A percentile compares a stretch with the other conserved stretches of the same genome.
Conservation (phyloP, 2,888 invertebrate species). For the Unio delphinus region DNA sequence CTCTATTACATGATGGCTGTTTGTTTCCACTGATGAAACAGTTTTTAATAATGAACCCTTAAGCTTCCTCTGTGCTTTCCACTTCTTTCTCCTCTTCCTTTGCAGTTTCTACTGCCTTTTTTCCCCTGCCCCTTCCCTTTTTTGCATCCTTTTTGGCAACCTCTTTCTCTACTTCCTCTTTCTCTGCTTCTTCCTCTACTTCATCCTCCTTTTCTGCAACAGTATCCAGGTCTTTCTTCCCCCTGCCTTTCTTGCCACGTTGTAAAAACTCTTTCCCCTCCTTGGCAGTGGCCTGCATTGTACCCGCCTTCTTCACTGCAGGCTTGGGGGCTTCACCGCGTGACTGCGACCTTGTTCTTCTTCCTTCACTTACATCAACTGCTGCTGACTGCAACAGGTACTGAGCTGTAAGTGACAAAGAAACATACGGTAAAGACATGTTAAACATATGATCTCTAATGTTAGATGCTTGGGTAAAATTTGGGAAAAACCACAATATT, state of each 20-base stretch:
- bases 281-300: constrained; percentile 81
- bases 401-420: constrained; percentile 39
- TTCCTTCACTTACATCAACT: constrained; percentile 51
- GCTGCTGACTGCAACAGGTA: constrained; percentile 42
- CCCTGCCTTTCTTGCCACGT: constrained; percentile 48
- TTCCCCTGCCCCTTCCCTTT: too few species aligned
- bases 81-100: too few species aligned
- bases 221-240: constrained; percentile 10
- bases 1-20: too few species aligned
- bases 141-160: background rate
- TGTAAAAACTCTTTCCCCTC: constrained; percentile 58
- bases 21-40: too few species aligned
- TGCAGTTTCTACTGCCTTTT: too few species aligned
- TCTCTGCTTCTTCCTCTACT: constrained; percentile 2
- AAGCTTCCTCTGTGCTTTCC: too few species aligned
- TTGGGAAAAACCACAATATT: too few species aligned
- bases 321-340: constrained; percentile 44
- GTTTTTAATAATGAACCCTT: too few species aligned
- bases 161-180: background rate
- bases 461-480: too few species aligned
- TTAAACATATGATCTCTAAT: background rate
- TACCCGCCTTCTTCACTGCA: constrained; percentile 60
- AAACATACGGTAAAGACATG: background rate
- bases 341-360: constrained; percentile 54
- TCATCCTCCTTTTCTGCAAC: constrained; percentile 26